Evolutionary conservation across 2,888 invertebrate species (phyloP).

Genomic region (Exocentrus adspersus): DNA sequence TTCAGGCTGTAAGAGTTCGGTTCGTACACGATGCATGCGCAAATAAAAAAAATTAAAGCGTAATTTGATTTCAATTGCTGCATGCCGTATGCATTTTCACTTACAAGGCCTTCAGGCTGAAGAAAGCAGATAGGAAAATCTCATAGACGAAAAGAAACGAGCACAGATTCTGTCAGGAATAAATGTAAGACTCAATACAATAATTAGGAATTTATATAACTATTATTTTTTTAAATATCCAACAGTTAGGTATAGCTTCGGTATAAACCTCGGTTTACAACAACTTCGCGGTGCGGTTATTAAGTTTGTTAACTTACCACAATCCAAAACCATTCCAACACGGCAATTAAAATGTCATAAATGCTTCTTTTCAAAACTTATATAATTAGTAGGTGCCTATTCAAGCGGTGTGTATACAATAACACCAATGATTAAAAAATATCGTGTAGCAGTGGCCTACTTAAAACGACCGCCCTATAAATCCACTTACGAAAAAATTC

Average conservation of each 20-base stretch:
- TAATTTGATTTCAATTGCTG: slow-evolving; percentile 20
- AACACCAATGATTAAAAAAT: too few species aligned
- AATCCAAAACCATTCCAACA: background rate
- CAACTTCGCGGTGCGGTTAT: background rate
- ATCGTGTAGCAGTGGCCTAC: too few species aligned
- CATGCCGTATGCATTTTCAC: slow-evolving; percentile 16
- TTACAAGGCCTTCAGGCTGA: slow-evolving; percentile 16
- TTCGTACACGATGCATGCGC: background rate
- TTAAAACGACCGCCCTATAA: too few species aligned
- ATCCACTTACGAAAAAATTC: background rate
- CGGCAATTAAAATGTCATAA: background rate
- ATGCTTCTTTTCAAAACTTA: background rate
- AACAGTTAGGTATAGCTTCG: too few species aligned
- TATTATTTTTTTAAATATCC: too few species aligned
- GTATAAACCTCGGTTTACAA: too few species aligned
- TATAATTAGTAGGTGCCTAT: background rate
- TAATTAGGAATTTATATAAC: background rate
- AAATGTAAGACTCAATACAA: too few species aligned
- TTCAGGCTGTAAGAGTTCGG: slow-evolving; percentile 12
- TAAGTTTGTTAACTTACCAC: too few species aligned
- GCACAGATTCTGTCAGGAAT: too few species aligned
- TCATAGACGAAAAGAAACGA: background rate
- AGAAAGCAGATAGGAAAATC: slow-evolving; percentile 19
- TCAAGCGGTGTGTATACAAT: too few species aligned
- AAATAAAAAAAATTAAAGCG: slow-evolving; percentile 8